Base-by-base conservation (phyloP, 1,140 invertebrate species). In the Acyrthosiphon pisum region DNA sequence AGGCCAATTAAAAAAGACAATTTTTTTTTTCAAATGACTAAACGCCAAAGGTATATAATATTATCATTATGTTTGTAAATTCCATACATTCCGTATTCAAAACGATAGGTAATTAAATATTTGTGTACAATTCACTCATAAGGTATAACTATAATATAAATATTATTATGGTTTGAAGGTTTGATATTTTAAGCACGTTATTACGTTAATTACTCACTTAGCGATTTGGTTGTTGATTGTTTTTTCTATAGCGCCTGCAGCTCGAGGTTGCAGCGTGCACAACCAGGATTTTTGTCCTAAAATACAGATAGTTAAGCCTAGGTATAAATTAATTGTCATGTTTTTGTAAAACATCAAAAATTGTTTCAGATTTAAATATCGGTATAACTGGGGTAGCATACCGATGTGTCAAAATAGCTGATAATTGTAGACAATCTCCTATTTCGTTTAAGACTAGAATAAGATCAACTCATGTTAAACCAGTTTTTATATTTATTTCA, bases 91-190 rank as follows among this genome's bases (percentile, higher is more conserved):
- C 60, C 60, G 6, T 1, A 60, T n/a, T n/a, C 60, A n/a, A n/a
- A 76, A 76, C 11, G 60, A 76, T n/a, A 50, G 48, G 11, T 50
- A 18, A 76, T 76, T 76, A n/a, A 76, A n/a, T 76, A 76, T 76
- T n/a, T 18, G n/a, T 35, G 30, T 76, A 76, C n/a, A 18, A 76
- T 68, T 60, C 30, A 68, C 60, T n/a, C 14, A n/a, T n/a, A n/a
- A 76, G 14, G n/a, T 35, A n/a, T 76, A 76, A 76, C 60, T 76
- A 76, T 76, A 18, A 76, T 76, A 76, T n/a, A 76, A 68, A 68
- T 86, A 86, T 86, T 87, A 87, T 46, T 46, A 87, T 87, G 26
- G 41, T 84, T 84, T 30, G 22, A 84, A 84, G 83, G 83, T 44
- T 41, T 84, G 83, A 44, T 84, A 84, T 84, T 84, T 84, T 26